Percentiles rank a stretch among this genome's conserved stretches.
Conservation (phyloP, 2,113 vertebrate genomes). For the Macaca fascicularis region T2T-MFA8v1.1 NC_088376.1:41971001-41971500, state of each 20-base stretch:
- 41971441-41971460: not conserved
- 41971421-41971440: not conserved
- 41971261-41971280: not conserved
- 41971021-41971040: not conserved
- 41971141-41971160: not conserved
- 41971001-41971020: not conserved
- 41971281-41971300: not conserved
- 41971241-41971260: not conserved
- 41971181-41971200: not conserved
- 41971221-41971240: not conserved
- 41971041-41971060: not conserved
- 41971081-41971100: not conserved
- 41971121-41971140: not conserved
- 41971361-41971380: not conserved
- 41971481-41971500: not conserved
- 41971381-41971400: not conserved
- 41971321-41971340: not conserved
- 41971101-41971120: not conserved
- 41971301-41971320: not conserved
- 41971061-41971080: not conserved
- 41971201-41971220: not conserved
- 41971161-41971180: not conserved
- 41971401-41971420: not conserved
- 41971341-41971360: not conserved
- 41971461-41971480: not conserved